Percentiles rank a stretch among this genome's conserved stretches.
Conservation (phyloP, 2,888 invertebrate genomes). For the Emmelina monodactyla region DNA sequence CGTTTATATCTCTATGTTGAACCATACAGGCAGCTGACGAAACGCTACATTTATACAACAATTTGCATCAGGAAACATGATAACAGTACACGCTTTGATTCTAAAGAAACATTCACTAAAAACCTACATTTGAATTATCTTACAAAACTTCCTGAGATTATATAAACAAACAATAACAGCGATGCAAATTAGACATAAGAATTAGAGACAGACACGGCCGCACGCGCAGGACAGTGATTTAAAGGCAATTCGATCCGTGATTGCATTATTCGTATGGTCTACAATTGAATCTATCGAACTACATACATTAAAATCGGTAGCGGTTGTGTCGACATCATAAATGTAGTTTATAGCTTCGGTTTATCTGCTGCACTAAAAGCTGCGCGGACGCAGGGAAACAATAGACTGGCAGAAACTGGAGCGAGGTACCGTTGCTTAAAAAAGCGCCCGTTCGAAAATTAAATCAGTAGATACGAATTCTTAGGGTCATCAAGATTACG, state of each 20-base stretch:
- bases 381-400: constrained; percentile 22
- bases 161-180: not conserved
- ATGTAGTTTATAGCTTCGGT: constrained; percentile 34
- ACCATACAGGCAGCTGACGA: constrained; percentile 23
- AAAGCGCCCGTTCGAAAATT: constrained; percentile 23
- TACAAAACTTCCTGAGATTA: constrained; percentile 3
- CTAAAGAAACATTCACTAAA: constrained; percentile 11
- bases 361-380: constrained; percentile 27
- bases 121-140: constrained; percentile 1
- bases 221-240: constrained; percentile 21
- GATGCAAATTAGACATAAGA: constrained; percentile 1
- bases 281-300: constrained; percentile 34
- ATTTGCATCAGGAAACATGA: constrained; percentile 52
- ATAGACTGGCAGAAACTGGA: constrained; percentile 28
- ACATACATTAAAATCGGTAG: constrained; percentile 37
- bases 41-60: too few relatives aligned
- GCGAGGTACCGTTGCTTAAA: constrained; percentile 33
- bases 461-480: constrained; percentile 30
- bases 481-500: constrained; percentile 33
- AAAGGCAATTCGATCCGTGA: constrained; percentile 21
- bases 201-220: too few relatives aligned
- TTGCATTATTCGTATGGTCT: constrained; percentile 27
- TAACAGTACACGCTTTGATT: constrained; percentile 32
- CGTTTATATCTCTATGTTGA: not conserved
- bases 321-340: constrained; percentile 34